Percentiles rank a stretch among this genome's conserved stretches.
These are phyloP conservation scores for Indicator indicator DNA, from an alignment of 2,113 vertebrate genomes.

Conservation along the genomic window DNA sequence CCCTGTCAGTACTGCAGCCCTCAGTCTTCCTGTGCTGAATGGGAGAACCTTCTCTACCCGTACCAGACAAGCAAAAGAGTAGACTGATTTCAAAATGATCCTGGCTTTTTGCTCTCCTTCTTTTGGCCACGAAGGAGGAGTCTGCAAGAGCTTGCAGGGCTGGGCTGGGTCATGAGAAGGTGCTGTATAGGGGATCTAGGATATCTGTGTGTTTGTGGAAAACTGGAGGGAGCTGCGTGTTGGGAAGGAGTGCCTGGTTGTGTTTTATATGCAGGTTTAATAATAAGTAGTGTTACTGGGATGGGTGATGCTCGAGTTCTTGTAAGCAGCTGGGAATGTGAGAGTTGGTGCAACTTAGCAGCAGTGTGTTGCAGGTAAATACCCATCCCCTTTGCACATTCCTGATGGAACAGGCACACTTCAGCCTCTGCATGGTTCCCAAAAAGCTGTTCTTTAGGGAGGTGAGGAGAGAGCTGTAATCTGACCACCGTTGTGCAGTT, in stretches of 20 bases:
- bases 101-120: not conserved
- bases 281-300: not conserved
- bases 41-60: not conserved
- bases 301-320: not conserved
- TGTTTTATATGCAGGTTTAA: not conserved
- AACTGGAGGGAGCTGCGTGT: not conserved
- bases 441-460: not conserved
- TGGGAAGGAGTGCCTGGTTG: not conserved
- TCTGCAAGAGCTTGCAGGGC: not conserved
- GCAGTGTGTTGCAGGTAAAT: accelerated
- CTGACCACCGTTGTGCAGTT: not conserved
- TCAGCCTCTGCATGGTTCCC: not conserved
- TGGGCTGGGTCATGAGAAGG: not conserved
- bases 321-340: not conserved
- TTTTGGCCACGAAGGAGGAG: not conserved
- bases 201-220: not conserved
- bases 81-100: not conserved
- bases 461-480: not conserved
- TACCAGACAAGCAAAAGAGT: not conserved
- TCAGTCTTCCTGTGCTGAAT: not conserved
- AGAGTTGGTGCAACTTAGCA: not conserved
- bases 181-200: not conserved
- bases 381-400: not conserved
- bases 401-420: not conserved
- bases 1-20: not conserved